Percentiles rank a stretch among this genome's conserved stretches.
These are phyloP conservation scores for Ormyrus labotus DNA, from an alignment of 2,888 invertebrate species.

Conservation along the genomic window DNA sequence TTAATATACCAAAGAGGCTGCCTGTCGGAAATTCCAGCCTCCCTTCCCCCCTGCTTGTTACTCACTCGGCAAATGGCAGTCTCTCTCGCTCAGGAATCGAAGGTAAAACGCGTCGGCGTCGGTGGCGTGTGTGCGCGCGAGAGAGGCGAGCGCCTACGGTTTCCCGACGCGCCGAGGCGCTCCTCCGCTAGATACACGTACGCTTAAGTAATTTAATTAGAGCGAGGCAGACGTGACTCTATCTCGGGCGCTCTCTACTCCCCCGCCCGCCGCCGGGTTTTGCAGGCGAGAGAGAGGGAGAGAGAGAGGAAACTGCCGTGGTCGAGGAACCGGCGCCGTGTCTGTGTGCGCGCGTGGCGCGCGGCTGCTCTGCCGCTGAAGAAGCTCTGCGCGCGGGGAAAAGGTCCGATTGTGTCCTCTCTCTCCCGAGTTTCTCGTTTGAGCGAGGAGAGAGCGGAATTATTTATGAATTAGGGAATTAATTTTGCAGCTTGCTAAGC, in stretches of 20 bases:
- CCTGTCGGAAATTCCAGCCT: not conserved
- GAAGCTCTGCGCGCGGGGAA: conserved; percentile 8
- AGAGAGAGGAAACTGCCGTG: conserved; percentile 12
- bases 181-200: conserved; percentile 71
- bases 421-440: not conserved
- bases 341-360: not conserved
- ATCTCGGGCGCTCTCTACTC: conserved; percentile 58
- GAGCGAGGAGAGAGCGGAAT: not conserved
- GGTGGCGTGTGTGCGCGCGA: not conserved
- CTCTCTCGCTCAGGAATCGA: conserved; percentile 10
- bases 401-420: conserved; percentile 3
- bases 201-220: conserved; percentile 76
- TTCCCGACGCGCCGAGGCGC: conserved; percentile 7
- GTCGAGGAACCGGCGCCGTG: not conserved
- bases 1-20: too few species aligned
- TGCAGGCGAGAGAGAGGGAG: not conserved
- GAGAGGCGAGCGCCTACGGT: not conserved
- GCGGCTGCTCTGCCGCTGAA: not conserved
- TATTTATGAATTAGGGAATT: conserved; percentile 18
- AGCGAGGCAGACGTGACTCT: conserved; percentile 75
- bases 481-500: too few species aligned
- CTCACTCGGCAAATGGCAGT: not conserved
- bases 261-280: conserved; percentile 16
- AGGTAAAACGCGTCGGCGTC: not conserved
- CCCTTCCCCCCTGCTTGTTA: not conserved